phyloP scores from a whole-genome alignment of 2,888 invertebrate genomes.

The Cantharis rufa region DNA sequence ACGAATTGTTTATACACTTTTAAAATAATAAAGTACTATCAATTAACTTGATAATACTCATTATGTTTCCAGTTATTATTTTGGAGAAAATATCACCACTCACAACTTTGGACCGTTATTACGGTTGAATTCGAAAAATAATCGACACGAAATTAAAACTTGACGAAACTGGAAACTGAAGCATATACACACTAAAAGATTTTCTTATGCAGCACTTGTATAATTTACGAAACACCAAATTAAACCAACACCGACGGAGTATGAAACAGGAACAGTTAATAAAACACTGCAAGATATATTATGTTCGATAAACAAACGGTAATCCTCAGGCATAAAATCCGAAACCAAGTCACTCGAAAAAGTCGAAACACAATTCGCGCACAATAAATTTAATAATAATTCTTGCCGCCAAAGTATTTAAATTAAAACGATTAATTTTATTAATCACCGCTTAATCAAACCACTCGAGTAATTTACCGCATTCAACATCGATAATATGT shows the following conservation, averaged over 20 bases:
- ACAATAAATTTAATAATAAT: slow-evolving; percentile 20
- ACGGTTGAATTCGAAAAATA: neutral
- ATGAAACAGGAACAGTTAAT: neutral
- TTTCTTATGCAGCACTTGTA: slow-evolving; percentile 18
- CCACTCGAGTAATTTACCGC: slow-evolving; percentile 42
- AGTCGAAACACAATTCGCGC: slow-evolving; percentile 4
- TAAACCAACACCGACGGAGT: slow-evolving; percentile 18
- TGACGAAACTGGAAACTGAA: neutral
- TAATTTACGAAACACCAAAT: slow-evolving; percentile 17
- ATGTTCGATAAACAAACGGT: neutral
- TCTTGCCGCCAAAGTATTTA: slow-evolving; percentile 27
- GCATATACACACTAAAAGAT: neutral
- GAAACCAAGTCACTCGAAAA: slow-evolving; percentile 3
- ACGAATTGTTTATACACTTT: slow-evolving; percentile 1
- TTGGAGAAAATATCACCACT: neutral
- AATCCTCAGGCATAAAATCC: slow-evolving; percentile 2
- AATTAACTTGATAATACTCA: neutral
- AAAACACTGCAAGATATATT: slow-evolving; percentile 10
- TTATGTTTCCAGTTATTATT: neutral
- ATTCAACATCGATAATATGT: slow-evolving; percentile 54
- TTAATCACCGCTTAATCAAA: slow-evolving; percentile 37
- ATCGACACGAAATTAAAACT: neutral
- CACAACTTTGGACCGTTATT: neutral
- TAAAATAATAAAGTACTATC: neutral
- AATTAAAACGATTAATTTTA: slow-evolving; percentile 30